These are phyloP conservation scores for Trachops cirrhosus DNA, from an alignment of 2,797 vertebrate genomes.

Conservation along the genomic window DNA sequence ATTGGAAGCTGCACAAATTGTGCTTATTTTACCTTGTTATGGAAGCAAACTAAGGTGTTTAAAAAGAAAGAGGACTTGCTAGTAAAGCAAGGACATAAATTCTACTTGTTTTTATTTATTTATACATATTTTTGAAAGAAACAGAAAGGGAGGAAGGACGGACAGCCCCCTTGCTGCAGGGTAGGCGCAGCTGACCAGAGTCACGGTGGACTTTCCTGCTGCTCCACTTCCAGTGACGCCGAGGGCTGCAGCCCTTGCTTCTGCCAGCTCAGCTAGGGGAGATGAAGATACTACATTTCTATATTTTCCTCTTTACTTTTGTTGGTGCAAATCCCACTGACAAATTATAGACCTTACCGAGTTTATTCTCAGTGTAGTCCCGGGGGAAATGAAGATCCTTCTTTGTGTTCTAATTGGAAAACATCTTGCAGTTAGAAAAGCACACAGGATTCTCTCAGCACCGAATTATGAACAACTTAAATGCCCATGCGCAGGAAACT, in stretches of 20 bases:
- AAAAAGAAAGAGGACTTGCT: background rate
- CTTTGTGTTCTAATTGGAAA: slow-evolving; percentile 11
- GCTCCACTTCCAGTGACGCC: fast-evolving
- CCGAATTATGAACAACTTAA: background rate
- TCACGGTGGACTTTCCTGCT: too few species aligned
- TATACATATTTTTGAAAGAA: slow-evolving; percentile 37
- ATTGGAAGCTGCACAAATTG: background rate
- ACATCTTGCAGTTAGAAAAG: background rate
- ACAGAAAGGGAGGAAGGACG: background rate
- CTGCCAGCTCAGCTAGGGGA: background rate
- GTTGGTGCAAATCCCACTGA: background rate
- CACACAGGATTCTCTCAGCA: background rate
- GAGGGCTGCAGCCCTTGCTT: background rate
- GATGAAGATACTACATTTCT: background rate
- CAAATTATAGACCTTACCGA: background rate
- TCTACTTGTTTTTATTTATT: slow-evolving; percentile 1
- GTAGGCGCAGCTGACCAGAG: background rate
- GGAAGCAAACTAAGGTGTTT: slow-evolving; percentile 27
- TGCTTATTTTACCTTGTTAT: background rate
- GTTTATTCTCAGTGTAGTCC: background rate
- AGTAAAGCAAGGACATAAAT: background rate
- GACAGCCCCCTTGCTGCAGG: background rate
- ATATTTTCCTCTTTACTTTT: background rate
- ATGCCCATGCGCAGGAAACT: background rate
- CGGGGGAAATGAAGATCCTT: background rate